phyloP scores from a whole-genome alignment of 2,888 invertebrate genomes.

The Conchocele bisecta region DNA sequence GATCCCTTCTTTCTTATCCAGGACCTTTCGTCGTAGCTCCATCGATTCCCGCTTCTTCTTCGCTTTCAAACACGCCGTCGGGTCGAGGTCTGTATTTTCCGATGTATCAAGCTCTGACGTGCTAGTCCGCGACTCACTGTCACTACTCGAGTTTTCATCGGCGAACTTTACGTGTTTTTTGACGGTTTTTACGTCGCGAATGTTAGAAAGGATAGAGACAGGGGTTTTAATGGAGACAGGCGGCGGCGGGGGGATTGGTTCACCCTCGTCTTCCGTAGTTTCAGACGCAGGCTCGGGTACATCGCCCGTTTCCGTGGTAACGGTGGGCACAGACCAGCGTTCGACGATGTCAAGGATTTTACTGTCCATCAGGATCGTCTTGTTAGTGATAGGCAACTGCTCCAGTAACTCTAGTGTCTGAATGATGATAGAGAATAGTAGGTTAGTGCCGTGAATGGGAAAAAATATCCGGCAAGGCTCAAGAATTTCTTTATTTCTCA shows the following conservation, averaged over 20 bases:
- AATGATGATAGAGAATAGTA: conserved; percentile 30
- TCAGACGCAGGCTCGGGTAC: conserved; percentile 19
- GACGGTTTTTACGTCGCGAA: conserved; percentile 47
- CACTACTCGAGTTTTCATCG: conserved; percentile 75
- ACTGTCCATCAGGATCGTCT: conserved; percentile 95
- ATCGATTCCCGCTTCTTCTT: conserved; percentile 26
- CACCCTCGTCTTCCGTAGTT: conserved; percentile 47
- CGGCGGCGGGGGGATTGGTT: conserved; percentile 43
- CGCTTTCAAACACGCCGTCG: conserved; percentile 4
- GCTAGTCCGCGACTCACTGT: conserved; percentile 73
- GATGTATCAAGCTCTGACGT: conserved; percentile 50
- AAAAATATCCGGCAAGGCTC: no score
- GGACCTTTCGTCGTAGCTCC: conserved; percentile 53
- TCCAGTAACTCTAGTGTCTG: conserved; percentile 91
- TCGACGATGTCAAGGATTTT: conserved; percentile 93
- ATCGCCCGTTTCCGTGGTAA: conserved; percentile 15
- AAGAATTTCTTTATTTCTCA: no score
- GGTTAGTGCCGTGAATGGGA: no score
- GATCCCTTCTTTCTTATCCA: no score
- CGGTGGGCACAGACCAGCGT: conserved; percentile 87
- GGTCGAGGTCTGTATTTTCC: no score
- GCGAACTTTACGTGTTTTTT: conserved; percentile 76
- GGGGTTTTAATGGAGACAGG: conserved; percentile 59
- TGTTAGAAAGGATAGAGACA: conserved; percentile 68
- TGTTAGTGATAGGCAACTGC: conserved; percentile 95